These are phyloP conservation scores for Gastrophysa polygoni DNA, from an alignment of 2,888 invertebrate species.

Conservation along the genomic window DNA sequence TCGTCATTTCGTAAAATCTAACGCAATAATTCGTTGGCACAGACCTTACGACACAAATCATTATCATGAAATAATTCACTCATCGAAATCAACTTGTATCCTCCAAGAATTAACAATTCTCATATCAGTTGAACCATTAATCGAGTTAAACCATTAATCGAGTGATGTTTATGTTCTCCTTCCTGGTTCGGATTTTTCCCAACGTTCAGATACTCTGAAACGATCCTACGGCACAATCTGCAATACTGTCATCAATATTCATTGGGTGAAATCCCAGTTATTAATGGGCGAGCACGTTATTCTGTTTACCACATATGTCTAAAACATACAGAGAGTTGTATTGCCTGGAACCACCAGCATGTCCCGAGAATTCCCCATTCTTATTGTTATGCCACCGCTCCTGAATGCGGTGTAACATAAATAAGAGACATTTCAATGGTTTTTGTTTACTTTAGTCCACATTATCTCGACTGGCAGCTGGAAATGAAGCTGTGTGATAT, in stretches of 20 bases:
- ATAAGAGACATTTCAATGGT: slow-evolving; percentile 39
- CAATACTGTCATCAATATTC: slow-evolving; percentile 20
- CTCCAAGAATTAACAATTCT: no score
- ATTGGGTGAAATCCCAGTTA: slow-evolving; percentile 40
- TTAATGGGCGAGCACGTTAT: slow-evolving; percentile 47
- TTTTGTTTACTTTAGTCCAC: slow-evolving; percentile 32
- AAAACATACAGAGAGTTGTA: slow-evolving; percentile 41
- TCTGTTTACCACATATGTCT: slow-evolving; percentile 50
- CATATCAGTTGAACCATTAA: no score
- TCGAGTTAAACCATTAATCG: no score
- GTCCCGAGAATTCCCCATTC: slow-evolving; percentile 31
- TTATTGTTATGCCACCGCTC: slow-evolving; percentile 34
- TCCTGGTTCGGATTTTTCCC: no score
- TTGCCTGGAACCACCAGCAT: slow-evolving; percentile 10
- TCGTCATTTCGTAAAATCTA: no score
- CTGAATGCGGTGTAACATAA: slow-evolving; percentile 26
- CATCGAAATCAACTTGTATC: no score
- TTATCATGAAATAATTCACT: no score
- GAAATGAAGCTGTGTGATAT: neutral
- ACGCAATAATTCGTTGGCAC: no score
- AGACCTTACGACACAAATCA: no score
- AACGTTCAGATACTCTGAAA: neutral
- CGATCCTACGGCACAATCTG: neutral
- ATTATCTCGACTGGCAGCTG: slow-evolving; percentile 30
- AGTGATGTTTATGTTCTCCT: no score